These are phyloP conservation scores for Semotilus atromaculatus DNA, from an alignment of 2,797 vertebrate genomes.

Conservation along the genomic window DNA sequence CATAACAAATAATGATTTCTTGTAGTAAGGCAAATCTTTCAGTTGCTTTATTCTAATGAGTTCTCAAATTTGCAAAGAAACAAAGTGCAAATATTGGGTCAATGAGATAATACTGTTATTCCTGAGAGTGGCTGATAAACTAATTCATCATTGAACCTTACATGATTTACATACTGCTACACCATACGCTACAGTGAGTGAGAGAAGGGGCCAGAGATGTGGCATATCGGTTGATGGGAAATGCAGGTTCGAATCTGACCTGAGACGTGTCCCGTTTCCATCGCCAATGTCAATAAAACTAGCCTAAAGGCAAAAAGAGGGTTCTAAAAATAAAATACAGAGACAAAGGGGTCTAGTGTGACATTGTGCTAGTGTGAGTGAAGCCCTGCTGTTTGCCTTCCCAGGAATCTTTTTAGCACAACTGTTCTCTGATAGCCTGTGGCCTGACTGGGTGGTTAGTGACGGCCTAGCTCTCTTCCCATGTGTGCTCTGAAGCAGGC, in stretches of 20 bases:
- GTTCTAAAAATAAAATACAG: constrained; percentile 16
- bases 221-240: background rate
- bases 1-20: constrained; percentile 28
- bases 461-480: constrained; percentile 63
- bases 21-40: constrained; percentile 20
- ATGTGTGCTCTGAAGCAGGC: constrained; percentile 58
- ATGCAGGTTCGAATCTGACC: background rate
- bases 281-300: background rate
- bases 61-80: constrained; percentile 28
- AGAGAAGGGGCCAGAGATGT: background rate
- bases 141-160: constrained; percentile 6
- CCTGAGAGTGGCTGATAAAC: background rate
- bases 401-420: constrained; percentile 67
- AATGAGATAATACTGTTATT: constrained; percentile 11
- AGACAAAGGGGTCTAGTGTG: constrained; percentile 5
- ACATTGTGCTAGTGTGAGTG: constrained; percentile 5
- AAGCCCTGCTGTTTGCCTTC: constrained; percentile 65
- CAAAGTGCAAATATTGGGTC: constrained; percentile 29
- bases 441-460: constrained; percentile 63
- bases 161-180: constrained; percentile 15
- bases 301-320: background rate
- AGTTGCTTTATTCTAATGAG: constrained; percentile 11
- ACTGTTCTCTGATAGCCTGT: constrained; percentile 63
- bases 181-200: no score
- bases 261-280: background rate